phyloP scores from a whole-genome alignment of 2,888 invertebrate genomes.

The Heliconius erato region DNA sequence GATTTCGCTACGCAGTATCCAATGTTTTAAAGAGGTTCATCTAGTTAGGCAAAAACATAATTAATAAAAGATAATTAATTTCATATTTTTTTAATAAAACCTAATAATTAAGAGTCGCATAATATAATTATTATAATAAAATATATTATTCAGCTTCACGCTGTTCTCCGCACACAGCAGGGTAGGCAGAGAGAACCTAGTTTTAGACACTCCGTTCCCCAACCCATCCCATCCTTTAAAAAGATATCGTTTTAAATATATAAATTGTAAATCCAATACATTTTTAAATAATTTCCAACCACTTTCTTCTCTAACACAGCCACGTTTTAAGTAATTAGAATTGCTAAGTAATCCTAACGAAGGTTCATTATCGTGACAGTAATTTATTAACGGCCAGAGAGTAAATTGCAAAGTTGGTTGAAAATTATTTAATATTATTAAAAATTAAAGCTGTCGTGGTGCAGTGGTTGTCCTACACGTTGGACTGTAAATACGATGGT shows the following conservation, averaged over 20 bases:
- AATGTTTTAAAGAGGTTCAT: no score
- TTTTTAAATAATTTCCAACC: conserved; percentile 23
- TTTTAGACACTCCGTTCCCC: no score
- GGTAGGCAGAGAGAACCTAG: no score
- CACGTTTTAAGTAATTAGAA: conserved; percentile 33
- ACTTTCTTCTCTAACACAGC: conserved; percentile 16
- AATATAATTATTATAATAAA: background rate
- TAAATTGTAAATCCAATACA: background rate
- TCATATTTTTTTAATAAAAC: background rate
- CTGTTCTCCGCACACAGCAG: no score
- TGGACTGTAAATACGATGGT: no score
- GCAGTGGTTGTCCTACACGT: no score
- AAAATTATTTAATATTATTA: conserved; percentile 10
- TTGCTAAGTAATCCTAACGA: conserved; percentile 40
- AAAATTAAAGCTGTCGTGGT: background rate
- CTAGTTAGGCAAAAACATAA: no score
- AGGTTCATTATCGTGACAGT: conserved; percentile 34
- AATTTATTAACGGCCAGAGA: conserved; percentile 34
- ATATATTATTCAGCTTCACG: background rate
- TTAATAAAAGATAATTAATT: no score
- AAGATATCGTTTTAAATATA: conserved; percentile 5
- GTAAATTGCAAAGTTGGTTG: conserved; percentile 20
- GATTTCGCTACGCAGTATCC: no score
- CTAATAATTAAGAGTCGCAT: background rate
- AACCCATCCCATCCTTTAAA: background rate